Evolutionary conservation across 2,888 invertebrate species (phyloP).

Genomic region (Chloroclystis v-ata): DNA sequence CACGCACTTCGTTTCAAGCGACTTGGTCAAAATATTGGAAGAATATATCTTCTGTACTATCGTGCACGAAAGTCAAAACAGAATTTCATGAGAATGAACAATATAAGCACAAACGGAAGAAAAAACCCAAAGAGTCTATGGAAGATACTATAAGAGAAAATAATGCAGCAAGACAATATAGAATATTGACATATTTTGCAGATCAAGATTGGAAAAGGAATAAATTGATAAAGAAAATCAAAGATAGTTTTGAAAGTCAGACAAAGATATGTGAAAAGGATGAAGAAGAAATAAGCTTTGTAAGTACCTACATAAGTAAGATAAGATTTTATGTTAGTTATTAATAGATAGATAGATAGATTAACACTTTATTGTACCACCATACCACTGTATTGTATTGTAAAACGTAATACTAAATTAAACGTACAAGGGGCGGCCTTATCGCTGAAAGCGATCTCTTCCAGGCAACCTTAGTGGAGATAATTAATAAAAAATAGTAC

Average conservation of each 20-base stretch:
- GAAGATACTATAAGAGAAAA: neutral
- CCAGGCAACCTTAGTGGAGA: no score
- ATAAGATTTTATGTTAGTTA: no score
- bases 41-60: constrained; percentile 27
- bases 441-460: no score
- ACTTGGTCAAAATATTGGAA: constrained; percentile 31
- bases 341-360: neutral
- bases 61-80: constrained; percentile 14
- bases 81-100: constrained; percentile 20
- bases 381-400: no score
- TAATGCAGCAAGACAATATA: constrained; percentile 8
- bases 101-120: constrained; percentile 42
- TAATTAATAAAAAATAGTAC: no score
- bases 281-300: constrained; percentile 18
- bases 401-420: no score
- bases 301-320: no score
- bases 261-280: neutral
- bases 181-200: constrained; percentile 22
- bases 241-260: neutral
- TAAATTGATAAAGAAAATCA: neutral
- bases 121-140: constrained; percentile 16
- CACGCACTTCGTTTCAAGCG: constrained; percentile 5
- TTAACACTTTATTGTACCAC: no score
- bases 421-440: no score
- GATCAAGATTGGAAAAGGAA: constrained; percentile 28